Base-by-base conservation (phyloP, 1,140 invertebrate genomes). In the Dendrolimus kikuchii region DNA sequence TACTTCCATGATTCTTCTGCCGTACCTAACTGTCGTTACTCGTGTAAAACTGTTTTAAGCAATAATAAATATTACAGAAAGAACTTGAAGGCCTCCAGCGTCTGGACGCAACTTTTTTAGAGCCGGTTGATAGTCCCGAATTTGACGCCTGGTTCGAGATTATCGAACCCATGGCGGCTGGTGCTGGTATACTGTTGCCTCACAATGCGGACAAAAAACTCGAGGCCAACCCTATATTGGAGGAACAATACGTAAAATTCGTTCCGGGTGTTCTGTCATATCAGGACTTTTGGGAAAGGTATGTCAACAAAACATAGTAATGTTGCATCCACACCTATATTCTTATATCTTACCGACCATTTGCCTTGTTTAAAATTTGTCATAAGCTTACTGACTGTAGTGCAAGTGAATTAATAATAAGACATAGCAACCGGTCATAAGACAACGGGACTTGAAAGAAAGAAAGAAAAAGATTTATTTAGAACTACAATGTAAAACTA, bases 281-380 rank as follows among this genome's bases (percentile, higher is more conserved):
- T 55, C 80, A 87, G 0, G 66, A 88, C 42, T 91, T 91, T 66
- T 91, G 90, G 90, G 89, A 90, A 71, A 83, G 89, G 88, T 89
- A 44, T 51, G 66, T 58, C 39, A 23, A 2, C 23, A 23, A 23
- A 23, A 23, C 23, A 23, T 23, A 23, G 23, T 23, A 23, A 23
- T 23, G 23, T 23, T 23, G 23, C 23, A 23, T 23, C 23, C 23
- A 23, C 23, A 23, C 23, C 23, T 23, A 3, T 23, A 23, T 23
- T 23, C 23, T 23, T 23, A 23, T 23, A 23, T 23, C 23, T 23
- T 23, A 23, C 23, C 23, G 23, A 23, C 23, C 23, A 23, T 23
- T 23, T 23, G 1, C 23, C 23, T 2, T 23, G 23, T 23, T 23
- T 23, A 23, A 23, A 23, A 23, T 23, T 23, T 23, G 23, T 23